These are phyloP conservation scores for Tenthredo scrophulariae DNA, from an alignment of 2,888 invertebrate genomes.

Conservation along the genomic window DNA sequence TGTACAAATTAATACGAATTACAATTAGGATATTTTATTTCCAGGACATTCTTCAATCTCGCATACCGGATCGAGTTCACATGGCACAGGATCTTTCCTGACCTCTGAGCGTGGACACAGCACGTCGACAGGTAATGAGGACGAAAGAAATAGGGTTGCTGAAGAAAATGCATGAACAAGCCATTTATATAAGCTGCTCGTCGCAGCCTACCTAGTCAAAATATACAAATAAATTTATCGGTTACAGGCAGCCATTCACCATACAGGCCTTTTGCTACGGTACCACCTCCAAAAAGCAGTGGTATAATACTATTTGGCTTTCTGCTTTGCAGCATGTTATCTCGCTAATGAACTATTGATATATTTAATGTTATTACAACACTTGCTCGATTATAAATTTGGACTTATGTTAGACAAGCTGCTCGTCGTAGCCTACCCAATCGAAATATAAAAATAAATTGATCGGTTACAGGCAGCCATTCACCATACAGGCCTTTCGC, in stretches of 20 bases:
- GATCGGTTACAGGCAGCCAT: not conserved
- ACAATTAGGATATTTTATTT: not conserved
- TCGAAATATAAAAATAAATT: not conserved
- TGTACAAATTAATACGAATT: not conserved
- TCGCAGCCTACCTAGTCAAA: too few species aligned
- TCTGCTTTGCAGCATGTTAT: not conserved
- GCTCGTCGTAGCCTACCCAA: not conserved
- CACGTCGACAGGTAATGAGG: not conserved
- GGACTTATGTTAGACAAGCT: not conserved
- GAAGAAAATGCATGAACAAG: not conserved
- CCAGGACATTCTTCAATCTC: not conserved
- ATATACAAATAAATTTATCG: not conserved
- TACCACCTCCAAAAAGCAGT: slow-evolving; percentile 2
- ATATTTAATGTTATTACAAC: too few species aligned
- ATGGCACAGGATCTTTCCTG: not conserved
- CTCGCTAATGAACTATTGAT: not conserved
- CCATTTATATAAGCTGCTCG: not conserved
- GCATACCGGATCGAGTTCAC: not conserved
- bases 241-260: not conserved
- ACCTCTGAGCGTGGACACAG: not conserved
- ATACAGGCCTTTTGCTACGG: not conserved
- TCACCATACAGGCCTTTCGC: not conserved
- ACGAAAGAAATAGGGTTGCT: not conserved
- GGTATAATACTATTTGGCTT: not conserved
- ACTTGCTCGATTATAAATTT: not conserved